Evolutionary conservation across 1,140 invertebrate species (phyloP), one percentile per base, ranked within the genome.

Genomic region (Probaryconus sp.): DNA sequence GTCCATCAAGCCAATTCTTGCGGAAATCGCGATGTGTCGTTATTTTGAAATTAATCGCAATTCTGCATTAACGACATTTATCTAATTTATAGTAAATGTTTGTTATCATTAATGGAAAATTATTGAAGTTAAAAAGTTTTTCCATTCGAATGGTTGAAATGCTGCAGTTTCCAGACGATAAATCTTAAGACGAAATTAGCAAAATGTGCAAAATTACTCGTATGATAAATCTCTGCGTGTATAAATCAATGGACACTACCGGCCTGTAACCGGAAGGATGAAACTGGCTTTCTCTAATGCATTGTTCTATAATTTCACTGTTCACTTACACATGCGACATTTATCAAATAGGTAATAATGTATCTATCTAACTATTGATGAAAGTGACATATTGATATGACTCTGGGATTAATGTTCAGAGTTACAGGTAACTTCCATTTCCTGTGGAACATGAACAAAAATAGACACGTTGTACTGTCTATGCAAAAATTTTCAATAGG

Each of bases 191-290:
- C 24, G 40, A 56, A 61, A 67, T 55, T 56, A 20, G 48, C 40
- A 58, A 67, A 74, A 74, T 60, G 71, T 63, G 56, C 51, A 55
- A 74, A 68, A 74, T 74, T 74, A 79, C 74, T 80, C 79, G 79
- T 81, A 83, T 78, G 80, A 84, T 83, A 82, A 82, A 83, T 82
- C 82, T 73, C 75, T 77, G 75, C 73, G 79, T 70, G 68, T 72
- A 79, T 83, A 83, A 83, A 83, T 83, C 81, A 83, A 67, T 60
- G 24, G 28, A 48, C 60, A 37, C 60, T 69, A 26, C 61, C 67
- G 53, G 30, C n/a, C 58, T 48, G 38, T 11, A 21, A 60, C 42
- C 56, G 67, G 67, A 76, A 58, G 71, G 76, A 65, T 65, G 75
- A 73, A 63, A 42, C 45, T 70, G 65, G 58, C 50, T 55, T 65